Evolutionary conservation across 2,888 invertebrate species (phyloP).

Genomic region (Cremastobaeus sp.): DNA sequence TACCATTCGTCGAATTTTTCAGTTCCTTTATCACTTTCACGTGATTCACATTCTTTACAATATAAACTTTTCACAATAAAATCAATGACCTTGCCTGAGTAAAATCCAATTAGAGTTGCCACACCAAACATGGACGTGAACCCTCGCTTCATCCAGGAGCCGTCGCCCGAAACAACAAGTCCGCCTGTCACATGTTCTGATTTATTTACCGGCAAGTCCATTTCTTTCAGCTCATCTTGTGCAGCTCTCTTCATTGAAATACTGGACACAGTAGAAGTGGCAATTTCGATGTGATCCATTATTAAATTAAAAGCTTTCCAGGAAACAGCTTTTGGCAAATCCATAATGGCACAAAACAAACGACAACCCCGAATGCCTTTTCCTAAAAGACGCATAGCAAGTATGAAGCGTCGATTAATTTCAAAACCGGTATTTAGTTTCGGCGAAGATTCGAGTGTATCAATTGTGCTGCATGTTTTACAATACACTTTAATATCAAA

Average conservation of each 20-base stretch:
- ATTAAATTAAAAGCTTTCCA: slow-evolving; percentile 17
- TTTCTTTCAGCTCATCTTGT: slow-evolving; percentile 20
- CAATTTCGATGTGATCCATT: slow-evolving; percentile 23
- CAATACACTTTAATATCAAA: slow-evolving; percentile 19
- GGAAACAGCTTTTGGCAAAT: slow-evolving; percentile 13
- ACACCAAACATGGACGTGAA: slow-evolving; percentile 30
- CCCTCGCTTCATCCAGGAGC: slow-evolving; percentile 28
- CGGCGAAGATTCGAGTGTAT: slow-evolving; percentile 14
- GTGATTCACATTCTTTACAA: slow-evolving; percentile 30
- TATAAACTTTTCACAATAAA: slow-evolving; percentile 27
- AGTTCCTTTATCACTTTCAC: slow-evolving; percentile 13
- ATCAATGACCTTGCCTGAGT: slow-evolving; percentile 41
- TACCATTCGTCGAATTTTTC: slow-evolving; percentile 20
- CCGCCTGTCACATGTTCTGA: slow-evolving; percentile 11
- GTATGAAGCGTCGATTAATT: slow-evolving; percentile 18
- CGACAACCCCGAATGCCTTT: slow-evolving; percentile 24
- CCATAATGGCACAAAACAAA: slow-evolving; percentile 25
- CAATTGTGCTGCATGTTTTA: slow-evolving; percentile 15
- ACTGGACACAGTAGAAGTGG: slow-evolving; percentile 16
- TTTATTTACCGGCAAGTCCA: slow-evolving; percentile 15
- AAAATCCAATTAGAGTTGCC: slow-evolving; percentile 33
- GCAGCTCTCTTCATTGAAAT: slow-evolving; percentile 24
- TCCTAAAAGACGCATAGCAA: slow-evolving; percentile 24
- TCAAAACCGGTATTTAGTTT: slow-evolving; percentile 16
- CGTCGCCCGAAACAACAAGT: slow-evolving; percentile 17